Evolutionary conservation across 1,140 invertebrate genomes (phyloP), one percentile per base, ranked within the genome.

Genomic region (Magallana ariakensis): DNA sequence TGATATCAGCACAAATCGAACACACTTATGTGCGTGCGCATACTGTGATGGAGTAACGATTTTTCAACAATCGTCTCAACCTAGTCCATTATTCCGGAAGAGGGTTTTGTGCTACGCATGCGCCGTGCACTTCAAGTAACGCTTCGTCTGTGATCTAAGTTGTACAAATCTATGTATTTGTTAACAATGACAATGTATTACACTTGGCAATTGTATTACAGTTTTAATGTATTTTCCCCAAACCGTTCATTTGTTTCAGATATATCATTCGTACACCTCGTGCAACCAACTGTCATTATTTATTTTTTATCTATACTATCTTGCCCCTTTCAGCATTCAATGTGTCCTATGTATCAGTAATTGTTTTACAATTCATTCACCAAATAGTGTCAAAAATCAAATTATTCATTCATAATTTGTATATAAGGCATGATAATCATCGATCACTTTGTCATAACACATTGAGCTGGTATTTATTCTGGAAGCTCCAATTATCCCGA

Each of bases 291-390:
- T 75, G 66, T 75, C 66, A 75, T 75, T 75, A 75, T 75, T 75
- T 75, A 75, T 75, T 75, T 75, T 75, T 75, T 75, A 75, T 75
- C 66, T 75, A 26, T 75, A 75, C 66, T 75, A 75, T 75, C 66
- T 75, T 75, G 66, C 66, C 66, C 22, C 66, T 26, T 75, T 26
- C 66, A 75, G 66, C 66, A 75, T 75, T 75, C 33, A 75, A 75
- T 75, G 22, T 75, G 33, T 46, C 33, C 33, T 46, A 46, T 46
- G 22, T 26, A 75, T 19, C 22, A 75, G 22, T 26, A 33, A 75
- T 70, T 75, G 66, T 75, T 75, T 75, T 75, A 75, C 66, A 75
- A 22, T 10, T 75, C 66, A 75, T 75, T 22, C 22, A 75, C 19
- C 22, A 75, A 19, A 60, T 60, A 60, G 66, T 26, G 66, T 75